Percentiles rank a stretch among this genome's conserved stretches.
phyloP scores from a whole-genome alignment of 2,113 vertebrate species.

The Dasyurus viverrinus region DNA sequence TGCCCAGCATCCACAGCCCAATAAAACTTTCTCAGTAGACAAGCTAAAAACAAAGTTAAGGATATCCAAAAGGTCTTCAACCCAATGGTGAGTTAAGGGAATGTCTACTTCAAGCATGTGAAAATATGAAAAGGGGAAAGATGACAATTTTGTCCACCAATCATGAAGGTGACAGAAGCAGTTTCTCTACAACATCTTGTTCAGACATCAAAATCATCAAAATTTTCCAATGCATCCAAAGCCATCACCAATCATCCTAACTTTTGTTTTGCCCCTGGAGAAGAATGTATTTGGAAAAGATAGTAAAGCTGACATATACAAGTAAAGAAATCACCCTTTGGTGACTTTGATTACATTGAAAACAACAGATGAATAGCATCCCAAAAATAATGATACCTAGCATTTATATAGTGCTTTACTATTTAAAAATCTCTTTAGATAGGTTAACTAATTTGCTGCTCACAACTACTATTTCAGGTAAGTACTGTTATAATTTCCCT shows the following conservation, averaged over 20 bases:
- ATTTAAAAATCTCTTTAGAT: not conserved
- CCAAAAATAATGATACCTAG: not conserved
- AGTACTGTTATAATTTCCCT: not conserved
- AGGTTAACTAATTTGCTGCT: not conserved
- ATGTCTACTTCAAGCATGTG: not conserved
- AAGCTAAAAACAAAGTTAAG: not conserved
- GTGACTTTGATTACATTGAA: not conserved
- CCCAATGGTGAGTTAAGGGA: not conserved
- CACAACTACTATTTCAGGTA: not conserved
- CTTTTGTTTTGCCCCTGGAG: not conserved
- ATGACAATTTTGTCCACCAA: not conserved
- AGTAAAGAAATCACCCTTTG: not conserved
- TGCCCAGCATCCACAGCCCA: not conserved
- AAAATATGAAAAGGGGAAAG: not conserved
- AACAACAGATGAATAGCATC: not conserved
- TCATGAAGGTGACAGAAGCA: not conserved
- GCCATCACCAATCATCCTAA: not conserved
- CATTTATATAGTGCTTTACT: not conserved
- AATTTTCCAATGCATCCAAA: not conserved
- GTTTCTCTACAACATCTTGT: not conserved
- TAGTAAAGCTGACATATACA: not conserved
- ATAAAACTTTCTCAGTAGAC: not conserved
- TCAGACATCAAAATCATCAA: not conserved
- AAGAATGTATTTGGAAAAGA: not conserved
- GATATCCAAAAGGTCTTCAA: not conserved